Conservation (phyloP, 2,888 invertebrate genomes). For the Drosophila bunnanda region DNA sequence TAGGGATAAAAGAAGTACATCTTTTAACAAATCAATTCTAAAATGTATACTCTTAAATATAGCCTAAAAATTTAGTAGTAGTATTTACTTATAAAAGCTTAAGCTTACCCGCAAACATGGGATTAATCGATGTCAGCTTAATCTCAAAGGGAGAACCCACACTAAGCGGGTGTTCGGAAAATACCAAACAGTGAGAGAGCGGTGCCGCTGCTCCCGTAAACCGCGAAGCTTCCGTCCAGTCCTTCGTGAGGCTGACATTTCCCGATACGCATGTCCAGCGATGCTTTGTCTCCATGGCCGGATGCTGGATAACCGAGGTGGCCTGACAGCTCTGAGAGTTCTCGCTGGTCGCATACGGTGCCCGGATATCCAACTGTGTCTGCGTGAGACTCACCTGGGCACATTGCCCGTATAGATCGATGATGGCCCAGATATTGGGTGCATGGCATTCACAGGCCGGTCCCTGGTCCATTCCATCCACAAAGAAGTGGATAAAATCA, state of each 20-base stretch:
- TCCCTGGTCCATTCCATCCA: constrained; percentile 95
- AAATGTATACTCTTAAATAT: no score
- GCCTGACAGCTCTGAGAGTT: constrained; percentile 87
- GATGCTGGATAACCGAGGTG: constrained; percentile 86
- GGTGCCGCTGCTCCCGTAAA: constrained; percentile 82
- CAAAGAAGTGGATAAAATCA: constrained; percentile 93
- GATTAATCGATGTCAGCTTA: constrained; percentile 83
- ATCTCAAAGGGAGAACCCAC: constrained; percentile 84
- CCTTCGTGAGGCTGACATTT: constrained; percentile 83
- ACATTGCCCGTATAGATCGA: constrained; percentile 97
- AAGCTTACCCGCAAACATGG: constrained; percentile 83
- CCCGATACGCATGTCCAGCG: constrained; percentile 84
- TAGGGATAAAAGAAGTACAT: background rate
- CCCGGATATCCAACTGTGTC: constrained; percentile 79
- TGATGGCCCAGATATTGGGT: constrained; percentile 94
- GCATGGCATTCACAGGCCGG: constrained; percentile 92
- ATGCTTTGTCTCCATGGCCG: constrained; percentile 85
- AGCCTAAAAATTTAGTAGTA: background rate
- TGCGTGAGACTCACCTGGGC: constrained; percentile 90
- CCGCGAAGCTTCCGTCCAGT: constrained; percentile 84
- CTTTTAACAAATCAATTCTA: background rate
- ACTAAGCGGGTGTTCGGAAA: constrained; percentile 83
- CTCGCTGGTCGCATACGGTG: constrained; percentile 85
- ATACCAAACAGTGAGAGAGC: constrained; percentile 83
- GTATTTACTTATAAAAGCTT: background rate